Evolutionary conservation across 2,888 invertebrate species (phyloP).

Genomic region (Lasius fuliginosus): DNA sequence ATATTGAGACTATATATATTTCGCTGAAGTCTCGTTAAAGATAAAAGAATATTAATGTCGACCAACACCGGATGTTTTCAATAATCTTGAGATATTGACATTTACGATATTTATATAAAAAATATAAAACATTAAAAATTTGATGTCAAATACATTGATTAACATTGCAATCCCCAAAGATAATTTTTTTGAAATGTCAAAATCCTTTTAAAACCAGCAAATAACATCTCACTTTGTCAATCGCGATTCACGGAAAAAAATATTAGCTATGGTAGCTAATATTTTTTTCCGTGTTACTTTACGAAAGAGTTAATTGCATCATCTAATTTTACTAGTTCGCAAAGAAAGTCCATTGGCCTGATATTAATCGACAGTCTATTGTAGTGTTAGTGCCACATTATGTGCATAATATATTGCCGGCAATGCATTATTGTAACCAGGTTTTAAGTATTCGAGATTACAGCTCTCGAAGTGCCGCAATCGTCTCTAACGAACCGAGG

Average conservation of each 20-base stretch:
- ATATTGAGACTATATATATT: not conserved
- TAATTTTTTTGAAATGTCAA: not conserved
- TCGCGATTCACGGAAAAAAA: not conserved
- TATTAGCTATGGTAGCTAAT: too few species aligned
- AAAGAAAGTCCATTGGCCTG: not conserved
- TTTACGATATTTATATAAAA: not conserved
- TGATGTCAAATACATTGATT: not conserved
- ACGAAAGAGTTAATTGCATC: not conserved
- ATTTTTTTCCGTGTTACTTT: not conserved
- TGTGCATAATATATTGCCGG: not conserved
- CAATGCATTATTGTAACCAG: constrained; percentile 4
- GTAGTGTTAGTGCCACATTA: not conserved
- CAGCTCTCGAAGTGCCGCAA: constrained; percentile 29
- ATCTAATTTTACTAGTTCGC: not conserved
- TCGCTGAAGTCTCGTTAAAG: not conserved
- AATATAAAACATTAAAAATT: not conserved
- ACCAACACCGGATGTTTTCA: not conserved
- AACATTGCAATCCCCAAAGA: not conserved
- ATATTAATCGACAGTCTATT: not conserved
- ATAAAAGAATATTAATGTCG: not conserved
- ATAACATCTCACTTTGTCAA: not conserved
- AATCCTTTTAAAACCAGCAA: not conserved
- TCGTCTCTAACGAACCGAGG: constrained; percentile 47
- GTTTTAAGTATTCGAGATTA: constrained; percentile 50
- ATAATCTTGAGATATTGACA: not conserved